Conservation (phyloP, 2,113 vertebrate species). For the Dipodomys stephensi region DNA sequence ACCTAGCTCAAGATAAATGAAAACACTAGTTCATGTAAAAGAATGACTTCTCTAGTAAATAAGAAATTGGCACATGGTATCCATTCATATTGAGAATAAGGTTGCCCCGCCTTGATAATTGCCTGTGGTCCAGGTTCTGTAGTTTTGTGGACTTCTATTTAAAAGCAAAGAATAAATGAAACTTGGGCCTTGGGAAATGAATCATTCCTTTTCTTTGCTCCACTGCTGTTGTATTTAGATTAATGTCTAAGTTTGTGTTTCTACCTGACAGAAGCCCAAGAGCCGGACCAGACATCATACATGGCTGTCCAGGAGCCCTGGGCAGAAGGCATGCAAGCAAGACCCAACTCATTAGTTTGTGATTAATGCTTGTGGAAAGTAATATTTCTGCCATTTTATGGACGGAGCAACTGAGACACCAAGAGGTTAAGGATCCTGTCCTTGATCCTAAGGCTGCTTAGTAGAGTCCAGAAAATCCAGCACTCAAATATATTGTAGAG, state of each 20-base stretch:
- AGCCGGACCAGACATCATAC: not conserved
- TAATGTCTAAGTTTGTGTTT: slow-evolving; percentile 56
- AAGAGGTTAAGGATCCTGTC: slow-evolving; percentile 53
- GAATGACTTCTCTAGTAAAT: slow-evolving; percentile 28
- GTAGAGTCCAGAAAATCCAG: not conserved
- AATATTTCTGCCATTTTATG: slow-evolving; percentile 72
- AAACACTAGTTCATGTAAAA: slow-evolving; percentile 38
- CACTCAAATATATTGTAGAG: not conserved
- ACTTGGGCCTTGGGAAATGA: not conserved
- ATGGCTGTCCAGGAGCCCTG: not conserved
- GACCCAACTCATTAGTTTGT: slow-evolving; percentile 21
- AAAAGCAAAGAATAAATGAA: slow-evolving; percentile 6
- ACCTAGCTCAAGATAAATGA: slow-evolving; percentile 28
- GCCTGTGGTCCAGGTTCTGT: not conserved
- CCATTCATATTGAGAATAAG: not conserved
- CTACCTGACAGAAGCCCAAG: slow-evolving; percentile 49
- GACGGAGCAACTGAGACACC: slow-evolving; percentile 56
- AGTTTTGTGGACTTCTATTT: not conserved
- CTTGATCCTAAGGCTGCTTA: not conserved
- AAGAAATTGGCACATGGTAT: not conserved
- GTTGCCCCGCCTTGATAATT: not conserved
- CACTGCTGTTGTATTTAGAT: slow-evolving; percentile 63
- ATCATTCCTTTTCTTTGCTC: slow-evolving; percentile 41
- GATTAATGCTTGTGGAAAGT: slow-evolving; percentile 46
- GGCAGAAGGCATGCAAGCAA: not conserved